phyloP scores from a whole-genome alignment of 2,888 invertebrate genomes.

The Scaeva pyrastri region DNA sequence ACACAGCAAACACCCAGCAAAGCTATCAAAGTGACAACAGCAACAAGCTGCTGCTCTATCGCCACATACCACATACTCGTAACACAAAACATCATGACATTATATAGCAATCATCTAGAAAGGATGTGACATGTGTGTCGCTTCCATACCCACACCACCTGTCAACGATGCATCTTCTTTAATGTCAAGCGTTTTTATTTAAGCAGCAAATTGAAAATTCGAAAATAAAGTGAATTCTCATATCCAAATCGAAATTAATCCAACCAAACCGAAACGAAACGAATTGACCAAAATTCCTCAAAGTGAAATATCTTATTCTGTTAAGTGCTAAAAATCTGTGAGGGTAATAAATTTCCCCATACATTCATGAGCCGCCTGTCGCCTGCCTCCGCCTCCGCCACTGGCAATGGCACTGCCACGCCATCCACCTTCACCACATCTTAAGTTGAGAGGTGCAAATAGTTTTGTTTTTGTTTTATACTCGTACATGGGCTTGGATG shows the following conservation, averaged over 20 bases:
- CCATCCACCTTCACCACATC: not conserved
- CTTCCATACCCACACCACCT: slow-evolving; percentile 69
- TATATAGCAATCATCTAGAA: slow-evolving; percentile 71
- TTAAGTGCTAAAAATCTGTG: slow-evolving; percentile 75
- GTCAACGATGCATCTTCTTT: slow-evolving; percentile 75
- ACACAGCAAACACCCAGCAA: slow-evolving; percentile 34
- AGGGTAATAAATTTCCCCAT: slow-evolving; percentile 69
- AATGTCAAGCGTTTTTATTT: slow-evolving; percentile 72
- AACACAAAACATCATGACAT: slow-evolving; percentile 49
- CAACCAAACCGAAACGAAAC: slow-evolving; percentile 16
- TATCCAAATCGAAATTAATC: slow-evolving; percentile 11
- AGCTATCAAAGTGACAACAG: not conserved
- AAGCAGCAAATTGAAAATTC: slow-evolving; percentile 74
- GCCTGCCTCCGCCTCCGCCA: too few relatives aligned
- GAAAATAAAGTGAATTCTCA: slow-evolving; percentile 57
- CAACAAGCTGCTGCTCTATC: not conserved
- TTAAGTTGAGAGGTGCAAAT: slow-evolving; percentile 16
- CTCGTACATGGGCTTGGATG: not conserved
- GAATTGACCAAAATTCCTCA: slow-evolving; percentile 62
- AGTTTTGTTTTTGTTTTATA: not conserved
- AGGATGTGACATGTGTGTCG: slow-evolving; percentile 66
- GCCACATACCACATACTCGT: not conserved
- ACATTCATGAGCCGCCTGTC: too few relatives aligned
- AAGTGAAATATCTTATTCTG: slow-evolving; percentile 70
- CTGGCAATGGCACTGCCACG: not conserved